phyloP scores from a whole-genome alignment of 2,113 vertebrate species.

The Microtus oregoni region DNA sequence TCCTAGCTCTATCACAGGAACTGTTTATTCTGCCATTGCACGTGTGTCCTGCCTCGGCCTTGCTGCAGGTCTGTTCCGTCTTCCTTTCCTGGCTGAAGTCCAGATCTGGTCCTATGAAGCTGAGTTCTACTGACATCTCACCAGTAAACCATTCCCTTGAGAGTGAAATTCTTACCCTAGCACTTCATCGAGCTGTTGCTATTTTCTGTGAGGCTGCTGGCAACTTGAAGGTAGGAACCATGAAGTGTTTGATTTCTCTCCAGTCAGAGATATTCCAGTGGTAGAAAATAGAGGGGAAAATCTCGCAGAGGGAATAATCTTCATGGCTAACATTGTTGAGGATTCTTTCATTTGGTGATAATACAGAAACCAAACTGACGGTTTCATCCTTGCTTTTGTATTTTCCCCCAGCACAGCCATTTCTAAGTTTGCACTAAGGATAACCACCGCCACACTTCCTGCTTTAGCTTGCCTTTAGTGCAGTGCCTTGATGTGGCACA shows the following conservation, averaged over 20 bases:
- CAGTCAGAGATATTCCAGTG: not conserved
- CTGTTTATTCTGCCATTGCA: not conserved
- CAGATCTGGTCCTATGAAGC: not conserved
- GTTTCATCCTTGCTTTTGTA: not conserved
- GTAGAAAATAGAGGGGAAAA: not conserved
- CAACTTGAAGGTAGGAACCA: not conserved
- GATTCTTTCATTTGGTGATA: not conserved
- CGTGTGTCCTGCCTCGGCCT: not conserved
- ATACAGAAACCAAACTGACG: not conserved
- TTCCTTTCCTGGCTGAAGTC: no score
- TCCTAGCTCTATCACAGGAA: not conserved
- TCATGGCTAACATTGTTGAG: not conserved
- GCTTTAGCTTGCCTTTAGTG: not conserved
- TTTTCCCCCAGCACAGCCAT: not conserved
- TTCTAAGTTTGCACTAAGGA: not conserved
- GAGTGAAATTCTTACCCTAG: not conserved
- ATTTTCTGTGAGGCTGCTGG: not conserved
- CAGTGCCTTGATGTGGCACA: not conserved
- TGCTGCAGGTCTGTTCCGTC: not conserved
- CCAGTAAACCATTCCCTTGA: not conserved
- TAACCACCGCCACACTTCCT: no score
- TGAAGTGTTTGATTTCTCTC: not conserved
- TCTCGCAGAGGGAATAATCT: not conserved
- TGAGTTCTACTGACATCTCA: not conserved
- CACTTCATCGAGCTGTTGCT: not conserved